Conservation (phyloP, 1,140 invertebrate genomes). For the Mactra quadrangularis region DNA sequence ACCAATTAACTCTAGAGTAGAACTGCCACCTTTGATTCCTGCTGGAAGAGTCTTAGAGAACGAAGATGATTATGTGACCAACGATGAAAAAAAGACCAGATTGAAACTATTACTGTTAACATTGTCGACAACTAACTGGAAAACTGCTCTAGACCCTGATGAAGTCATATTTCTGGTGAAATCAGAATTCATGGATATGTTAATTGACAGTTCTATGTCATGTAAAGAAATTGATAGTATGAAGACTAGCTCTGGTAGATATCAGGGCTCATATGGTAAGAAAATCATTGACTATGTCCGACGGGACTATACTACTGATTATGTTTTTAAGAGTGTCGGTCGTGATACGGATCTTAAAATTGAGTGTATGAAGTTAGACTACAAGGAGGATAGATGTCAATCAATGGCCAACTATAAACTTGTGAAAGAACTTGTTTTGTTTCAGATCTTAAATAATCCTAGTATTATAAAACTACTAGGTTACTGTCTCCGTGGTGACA, state of each 20-base stretch:
- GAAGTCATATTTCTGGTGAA: conserved; percentile 51
- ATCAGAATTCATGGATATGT: conserved; percentile 52
- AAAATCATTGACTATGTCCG: conserved; percentile 48
- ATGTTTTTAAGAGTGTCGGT: conserved; percentile 49
- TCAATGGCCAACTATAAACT: conserved; percentile 49
- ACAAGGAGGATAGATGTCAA: conserved; percentile 36
- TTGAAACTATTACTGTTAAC: conserved; percentile 32
- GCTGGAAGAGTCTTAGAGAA: conserved; percentile 42
- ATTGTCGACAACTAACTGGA: conserved; percentile 45
- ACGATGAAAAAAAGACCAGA: conserved; percentile 42
- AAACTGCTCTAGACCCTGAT: conserved; percentile 45
- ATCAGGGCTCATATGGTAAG: conserved; percentile 28
- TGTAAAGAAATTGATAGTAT: conserved; percentile 54
- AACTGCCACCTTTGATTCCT: not conserved
- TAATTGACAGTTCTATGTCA: conserved; percentile 14
- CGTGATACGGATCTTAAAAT: conserved; percentile 47
- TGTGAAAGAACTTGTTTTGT: conserved; percentile 43
- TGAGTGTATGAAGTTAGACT: conserved; percentile 56
- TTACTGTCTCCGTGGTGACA: conserved; percentile 52
- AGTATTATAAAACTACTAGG: conserved; percentile 43
- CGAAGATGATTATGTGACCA: conserved; percentile 52
- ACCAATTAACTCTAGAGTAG: not conserved
- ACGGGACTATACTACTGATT: conserved; percentile 6
- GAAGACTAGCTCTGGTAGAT: not conserved
- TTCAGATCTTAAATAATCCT: conserved; percentile 23